Evolutionary conservation across 2,888 invertebrate genomes (phyloP).

Genomic region (Folsomia manolachei): DNA sequence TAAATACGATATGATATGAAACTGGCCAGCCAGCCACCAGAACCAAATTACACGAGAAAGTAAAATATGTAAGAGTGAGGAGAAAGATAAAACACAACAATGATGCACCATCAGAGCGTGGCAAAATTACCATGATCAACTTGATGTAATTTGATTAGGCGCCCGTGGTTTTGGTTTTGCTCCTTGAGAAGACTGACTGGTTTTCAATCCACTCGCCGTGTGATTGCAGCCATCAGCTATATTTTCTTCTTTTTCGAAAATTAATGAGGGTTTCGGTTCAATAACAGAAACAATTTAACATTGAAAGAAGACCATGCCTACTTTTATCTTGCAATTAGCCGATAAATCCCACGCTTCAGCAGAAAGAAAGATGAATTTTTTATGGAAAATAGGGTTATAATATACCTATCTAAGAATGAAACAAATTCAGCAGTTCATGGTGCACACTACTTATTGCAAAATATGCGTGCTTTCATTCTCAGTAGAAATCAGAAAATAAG

Average conservation of each 20-base stretch:
- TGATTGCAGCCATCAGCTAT: constrained; percentile 26
- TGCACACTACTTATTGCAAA: no score
- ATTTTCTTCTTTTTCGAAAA: neutral
- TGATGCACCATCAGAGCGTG: constrained; percentile 15
- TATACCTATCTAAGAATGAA: no score
- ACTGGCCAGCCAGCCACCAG: no score
- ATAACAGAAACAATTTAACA: neutral
- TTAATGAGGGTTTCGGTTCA: constrained; percentile 17
- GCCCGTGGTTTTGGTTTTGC: constrained; percentile 30
- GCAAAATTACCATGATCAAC: constrained; percentile 30
- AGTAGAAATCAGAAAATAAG: no score
- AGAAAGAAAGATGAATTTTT: no score
- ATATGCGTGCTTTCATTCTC: no score
- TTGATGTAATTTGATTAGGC: constrained; percentile 45
- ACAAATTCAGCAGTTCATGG: no score
- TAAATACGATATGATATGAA: no score
- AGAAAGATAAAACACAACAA: neutral
- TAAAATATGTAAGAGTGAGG: neutral
- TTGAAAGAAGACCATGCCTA: no score
- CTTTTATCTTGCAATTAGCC: no score
- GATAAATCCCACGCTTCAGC: no score
- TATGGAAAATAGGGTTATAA: no score
- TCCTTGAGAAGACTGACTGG: neutral
- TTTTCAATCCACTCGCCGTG: constrained; percentile 23
- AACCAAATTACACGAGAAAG: neutral